A percentile compares a stretch with the other conserved stretches of the same genome.
Evolutionary conservation across 2,888 invertebrate species (phyloP).

Genomic region (Cancer borealis): DNA sequence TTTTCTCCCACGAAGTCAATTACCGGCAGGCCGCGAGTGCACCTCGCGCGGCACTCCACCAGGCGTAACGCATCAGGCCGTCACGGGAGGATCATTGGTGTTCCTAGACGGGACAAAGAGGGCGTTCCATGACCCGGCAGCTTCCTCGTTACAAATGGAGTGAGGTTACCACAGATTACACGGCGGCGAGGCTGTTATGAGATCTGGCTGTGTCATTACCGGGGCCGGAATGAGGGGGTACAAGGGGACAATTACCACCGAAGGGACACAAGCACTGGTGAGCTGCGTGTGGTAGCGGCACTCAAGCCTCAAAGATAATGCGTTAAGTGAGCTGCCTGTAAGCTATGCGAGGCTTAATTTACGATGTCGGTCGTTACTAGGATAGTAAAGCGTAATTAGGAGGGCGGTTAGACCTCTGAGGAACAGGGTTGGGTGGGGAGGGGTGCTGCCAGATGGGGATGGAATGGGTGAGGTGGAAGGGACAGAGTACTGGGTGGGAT

Average conservation of each 20-base stretch:
- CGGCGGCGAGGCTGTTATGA: slow-evolving; percentile 33
- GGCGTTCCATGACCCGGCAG: slow-evolving; percentile 4
- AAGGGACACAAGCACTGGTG: slow-evolving; percentile 23
- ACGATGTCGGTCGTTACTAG: not conserved
- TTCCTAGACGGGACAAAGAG: not conserved
- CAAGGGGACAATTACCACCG: slow-evolving; percentile 2
- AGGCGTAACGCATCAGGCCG: slow-evolving; percentile 22
- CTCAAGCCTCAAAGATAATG: slow-evolving; percentile 3
- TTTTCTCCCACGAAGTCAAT: not conserved
- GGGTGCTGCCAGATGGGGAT: not conserved
- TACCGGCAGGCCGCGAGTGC: not conserved
- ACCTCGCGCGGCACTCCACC: not conserved
- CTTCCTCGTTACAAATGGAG: slow-evolving; percentile 38
- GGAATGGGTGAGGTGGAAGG: not conserved
- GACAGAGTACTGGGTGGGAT: not conserved
- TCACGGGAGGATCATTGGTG: slow-evolving; percentile 17
- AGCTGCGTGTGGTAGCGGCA: not conserved
- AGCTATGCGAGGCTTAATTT: slow-evolving; percentile 10
- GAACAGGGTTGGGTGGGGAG: not conserved
- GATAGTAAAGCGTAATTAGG: not conserved
- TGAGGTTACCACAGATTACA: slow-evolving; percentile 38
- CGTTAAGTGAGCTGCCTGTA: slow-evolving; percentile 34
- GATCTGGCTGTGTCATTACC: not conserved
- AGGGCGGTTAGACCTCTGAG: not conserved
- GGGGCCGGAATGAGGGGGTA: not conserved